phyloP scores from a whole-genome alignment of 2,113 vertebrate species.

The Monopterus albus region DNA sequence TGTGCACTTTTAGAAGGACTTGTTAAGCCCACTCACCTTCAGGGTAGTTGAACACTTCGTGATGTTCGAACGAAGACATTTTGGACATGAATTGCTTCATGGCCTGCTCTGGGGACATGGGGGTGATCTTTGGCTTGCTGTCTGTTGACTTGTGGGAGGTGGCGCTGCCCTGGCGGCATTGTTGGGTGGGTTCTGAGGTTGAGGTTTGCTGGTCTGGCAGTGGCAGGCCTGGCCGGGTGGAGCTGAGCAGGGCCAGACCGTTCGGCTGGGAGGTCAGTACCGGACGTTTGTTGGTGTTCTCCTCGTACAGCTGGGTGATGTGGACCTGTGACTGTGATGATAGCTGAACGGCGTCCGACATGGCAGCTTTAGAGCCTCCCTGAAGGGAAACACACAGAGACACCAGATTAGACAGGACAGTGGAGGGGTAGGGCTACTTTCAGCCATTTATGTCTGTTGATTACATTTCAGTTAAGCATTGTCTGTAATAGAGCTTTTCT shows the following conservation, averaged over 20 bases:
- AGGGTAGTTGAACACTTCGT: constrained; percentile 93
- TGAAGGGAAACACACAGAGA: constrained; percentile 17
- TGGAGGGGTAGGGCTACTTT: too few relatives aligned
- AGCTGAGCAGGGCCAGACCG: constrained; percentile 83
- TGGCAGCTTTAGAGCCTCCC: constrained; percentile 67
- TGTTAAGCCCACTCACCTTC: constrained; percentile 74
- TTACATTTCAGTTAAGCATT: too few relatives aligned
- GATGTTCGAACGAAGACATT: constrained; percentile 93
- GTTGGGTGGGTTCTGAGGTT: constrained; percentile 83
- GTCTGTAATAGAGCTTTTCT: too few relatives aligned
- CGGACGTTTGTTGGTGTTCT: constrained; percentile 93
- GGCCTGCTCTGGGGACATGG: constrained; percentile 90
- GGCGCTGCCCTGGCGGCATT: constrained; percentile 89
- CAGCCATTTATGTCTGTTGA: too few relatives aligned
- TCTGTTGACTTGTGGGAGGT: constrained; percentile 88
- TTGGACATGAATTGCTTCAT: constrained; percentile 99
- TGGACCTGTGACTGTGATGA: constrained; percentile 84
- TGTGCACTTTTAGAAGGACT: neutral
- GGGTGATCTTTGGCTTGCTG: constrained; percentile 82
- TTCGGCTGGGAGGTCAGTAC: constrained; percentile 94
- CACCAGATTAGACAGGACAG: neutral
- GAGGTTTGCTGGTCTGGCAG: constrained; percentile 86
- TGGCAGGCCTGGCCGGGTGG: constrained; percentile 85
- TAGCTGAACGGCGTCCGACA: constrained; percentile 66
- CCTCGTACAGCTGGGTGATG: constrained; percentile 93